Percentiles rank a stretch among this genome's conserved stretches.
These are phyloP conservation scores for Phylloscopus whistleri DNA, from an alignment of 2,113 vertebrate species.

Conservation along the genomic window DNA sequence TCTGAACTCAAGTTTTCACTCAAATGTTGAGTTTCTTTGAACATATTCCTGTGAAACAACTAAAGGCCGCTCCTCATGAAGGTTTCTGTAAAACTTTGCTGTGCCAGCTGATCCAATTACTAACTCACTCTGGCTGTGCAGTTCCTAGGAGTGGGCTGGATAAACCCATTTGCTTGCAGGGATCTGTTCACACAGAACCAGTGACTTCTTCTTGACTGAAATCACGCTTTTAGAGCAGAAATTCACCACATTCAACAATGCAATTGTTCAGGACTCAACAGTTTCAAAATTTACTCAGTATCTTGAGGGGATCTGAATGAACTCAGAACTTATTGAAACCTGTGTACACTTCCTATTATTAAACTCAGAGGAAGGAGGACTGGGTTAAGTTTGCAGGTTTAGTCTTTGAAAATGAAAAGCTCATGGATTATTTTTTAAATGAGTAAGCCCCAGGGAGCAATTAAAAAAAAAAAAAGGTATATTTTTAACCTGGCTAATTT, in stretches of 20 bases:
- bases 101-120: not conserved
- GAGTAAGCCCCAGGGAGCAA: not conserved
- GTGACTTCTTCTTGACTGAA: not conserved
- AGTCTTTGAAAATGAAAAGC: constrained; percentile 10
- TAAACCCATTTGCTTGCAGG: not conserved
- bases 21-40: not conserved
- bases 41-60: not conserved
- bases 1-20: not conserved
- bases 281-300: not conserved
- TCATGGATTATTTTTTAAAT: constrained; percentile 10
- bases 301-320: not conserved
- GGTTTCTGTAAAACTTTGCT: not conserved
- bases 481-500: constrained; percentile 14
- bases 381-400: not conserved
- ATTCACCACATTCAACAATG: not conserved
- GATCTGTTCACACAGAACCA: not conserved
- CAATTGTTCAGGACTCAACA: not conserved
- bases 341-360: not conserved
- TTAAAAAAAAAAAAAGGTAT: not conserved
- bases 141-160: not conserved
- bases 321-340: not conserved
- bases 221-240: not conserved
- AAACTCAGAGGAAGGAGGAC: not conserved
- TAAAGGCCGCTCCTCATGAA: not conserved
- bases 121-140: rapidly evolving